Conservation (phyloP, 2,797 vertebrate species). For the Vipera ursinii region DNA sequence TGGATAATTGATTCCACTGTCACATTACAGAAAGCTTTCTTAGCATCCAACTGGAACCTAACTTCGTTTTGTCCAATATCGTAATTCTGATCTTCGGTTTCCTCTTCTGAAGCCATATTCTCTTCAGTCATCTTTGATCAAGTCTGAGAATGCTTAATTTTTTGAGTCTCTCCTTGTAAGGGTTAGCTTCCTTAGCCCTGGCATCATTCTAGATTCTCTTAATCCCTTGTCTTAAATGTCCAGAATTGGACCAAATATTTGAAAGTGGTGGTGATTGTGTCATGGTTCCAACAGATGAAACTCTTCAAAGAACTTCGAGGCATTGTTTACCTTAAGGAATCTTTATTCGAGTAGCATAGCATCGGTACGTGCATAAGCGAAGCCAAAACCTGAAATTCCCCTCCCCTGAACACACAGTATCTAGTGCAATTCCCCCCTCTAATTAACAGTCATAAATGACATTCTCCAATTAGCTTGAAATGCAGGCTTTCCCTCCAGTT, state of each 20-base stretch:
- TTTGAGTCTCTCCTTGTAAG: not conserved
- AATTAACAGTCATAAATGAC: too few species aligned
- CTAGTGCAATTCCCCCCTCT: too few species aligned
- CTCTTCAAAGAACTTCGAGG: too few species aligned
- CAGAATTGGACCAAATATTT: not conserved
- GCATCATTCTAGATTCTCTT: not conserved
- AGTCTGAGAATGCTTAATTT: not conserved
- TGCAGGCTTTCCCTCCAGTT: too few species aligned
- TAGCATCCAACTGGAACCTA: not conserved
- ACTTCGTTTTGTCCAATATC: not conserved
- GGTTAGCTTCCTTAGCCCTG: not conserved
- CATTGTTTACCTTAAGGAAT: too few species aligned
- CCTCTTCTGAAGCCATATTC: not conserved
- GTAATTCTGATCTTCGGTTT: not conserved
- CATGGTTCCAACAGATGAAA: too few species aligned
- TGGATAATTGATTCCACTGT: not conserved
- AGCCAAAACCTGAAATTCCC: too few species aligned
- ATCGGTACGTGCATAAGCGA: too few species aligned
- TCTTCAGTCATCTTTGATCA: not conserved
- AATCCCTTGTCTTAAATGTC: not conserved
- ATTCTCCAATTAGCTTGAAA: too few species aligned
- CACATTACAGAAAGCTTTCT: not conserved
- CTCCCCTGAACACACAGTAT: too few species aligned
- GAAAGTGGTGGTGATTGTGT: not conserved
- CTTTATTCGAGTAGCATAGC: too few species aligned